Percentiles rank a stretch among this genome's conserved stretches.
Evolutionary conservation across 2,888 invertebrate genomes (phyloP).

Genomic region (Mythimna impura): DNA sequence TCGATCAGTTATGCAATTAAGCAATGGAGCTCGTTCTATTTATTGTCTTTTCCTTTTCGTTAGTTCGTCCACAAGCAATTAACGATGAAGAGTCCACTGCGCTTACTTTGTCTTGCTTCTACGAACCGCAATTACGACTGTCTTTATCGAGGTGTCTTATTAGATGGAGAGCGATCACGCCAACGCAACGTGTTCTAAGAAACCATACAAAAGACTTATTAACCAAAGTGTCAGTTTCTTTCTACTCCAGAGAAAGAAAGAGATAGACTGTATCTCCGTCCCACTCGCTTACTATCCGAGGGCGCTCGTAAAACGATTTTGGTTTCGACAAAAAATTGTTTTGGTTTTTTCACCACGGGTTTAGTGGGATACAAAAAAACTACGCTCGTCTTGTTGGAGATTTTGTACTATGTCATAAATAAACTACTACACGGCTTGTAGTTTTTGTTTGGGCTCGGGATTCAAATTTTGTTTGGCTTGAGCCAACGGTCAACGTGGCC

Average conservation of each 20-base stretch:
- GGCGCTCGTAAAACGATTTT: constrained; percentile 88
- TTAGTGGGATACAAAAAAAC: constrained; percentile 74
- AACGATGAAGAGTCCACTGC: constrained; percentile 59
- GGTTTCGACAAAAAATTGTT: constrained; percentile 86
- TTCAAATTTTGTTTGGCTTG: constrained; percentile 80
- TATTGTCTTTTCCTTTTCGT: constrained; percentile 60
- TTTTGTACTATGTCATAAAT: constrained; percentile 86
- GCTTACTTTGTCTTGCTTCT: constrained; percentile 70
- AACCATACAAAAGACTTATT: constrained; percentile 81
- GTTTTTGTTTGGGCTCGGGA: constrained; percentile 77
- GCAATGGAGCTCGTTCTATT: constrained; percentile 51
- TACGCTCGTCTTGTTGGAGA: constrained; percentile 81
- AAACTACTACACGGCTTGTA: constrained; percentile 80
- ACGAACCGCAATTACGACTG: constrained; percentile 68
- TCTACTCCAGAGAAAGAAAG: constrained; percentile 72
- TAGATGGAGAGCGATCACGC: constrained; percentile 74
- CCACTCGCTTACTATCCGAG: constrained; percentile 85
- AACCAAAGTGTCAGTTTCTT: constrained; percentile 82
- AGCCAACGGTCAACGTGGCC: constrained; percentile 80
- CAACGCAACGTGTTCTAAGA: constrained; percentile 79
- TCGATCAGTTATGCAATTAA: constrained; percentile 38
- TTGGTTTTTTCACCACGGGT: constrained; percentile 85
- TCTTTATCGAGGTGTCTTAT: constrained; percentile 74
- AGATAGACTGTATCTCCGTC: constrained; percentile 68
- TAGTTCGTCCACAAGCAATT: constrained; percentile 53